phyloP scores from a whole-genome alignment of 2,797 vertebrate species.

The Lates japonicus region DNA sequence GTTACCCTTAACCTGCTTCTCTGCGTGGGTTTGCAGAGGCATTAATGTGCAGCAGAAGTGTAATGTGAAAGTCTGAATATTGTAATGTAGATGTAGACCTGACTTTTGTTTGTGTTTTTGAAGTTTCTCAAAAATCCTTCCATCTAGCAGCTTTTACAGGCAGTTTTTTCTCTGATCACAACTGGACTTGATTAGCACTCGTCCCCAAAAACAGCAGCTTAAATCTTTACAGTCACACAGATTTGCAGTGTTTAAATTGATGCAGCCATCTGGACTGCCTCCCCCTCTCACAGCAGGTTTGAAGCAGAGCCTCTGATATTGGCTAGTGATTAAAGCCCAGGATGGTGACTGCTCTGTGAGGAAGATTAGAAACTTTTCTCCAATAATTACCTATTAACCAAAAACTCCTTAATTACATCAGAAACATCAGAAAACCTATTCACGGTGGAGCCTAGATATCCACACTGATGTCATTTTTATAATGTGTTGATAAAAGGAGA shows the following conservation, averaged over 20 bases:
- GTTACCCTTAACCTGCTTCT: not conserved
- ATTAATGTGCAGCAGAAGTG: no score
- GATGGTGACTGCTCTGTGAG: conserved; percentile 10
- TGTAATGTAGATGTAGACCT: not conserved
- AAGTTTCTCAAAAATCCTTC: not conserved
- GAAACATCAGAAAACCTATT: conserved; percentile 5
- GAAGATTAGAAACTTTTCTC: conserved; percentile 19
- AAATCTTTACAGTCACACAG: conserved; percentile 46
- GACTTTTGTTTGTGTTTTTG: conserved; percentile 6
- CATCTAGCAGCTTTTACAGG: not conserved
- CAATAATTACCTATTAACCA: conserved; percentile 14
- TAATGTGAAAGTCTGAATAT: not conserved
- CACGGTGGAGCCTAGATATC: conserved; percentile 1
- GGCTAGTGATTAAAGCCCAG: conserved; percentile 30
- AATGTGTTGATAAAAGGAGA: conserved; percentile 18
- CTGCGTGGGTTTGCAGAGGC: no score
- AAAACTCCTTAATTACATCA: not conserved
- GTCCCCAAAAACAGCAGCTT: conserved; percentile 33
- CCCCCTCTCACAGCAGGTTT: conserved; percentile 41
- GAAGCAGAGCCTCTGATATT: conserved; percentile 17
- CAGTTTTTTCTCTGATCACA: conserved; percentile 29
- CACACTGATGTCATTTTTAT: not conserved
- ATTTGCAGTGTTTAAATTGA: conserved; percentile 49
- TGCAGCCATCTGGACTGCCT: conserved; percentile 56
- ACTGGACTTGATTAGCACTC: conserved; percentile 45